Evolutionary conservation across 2,888 invertebrate genomes (phyloP), one percentile per base, ranked within the genome.

Genomic region (Philopedon plagiatum): DNA sequence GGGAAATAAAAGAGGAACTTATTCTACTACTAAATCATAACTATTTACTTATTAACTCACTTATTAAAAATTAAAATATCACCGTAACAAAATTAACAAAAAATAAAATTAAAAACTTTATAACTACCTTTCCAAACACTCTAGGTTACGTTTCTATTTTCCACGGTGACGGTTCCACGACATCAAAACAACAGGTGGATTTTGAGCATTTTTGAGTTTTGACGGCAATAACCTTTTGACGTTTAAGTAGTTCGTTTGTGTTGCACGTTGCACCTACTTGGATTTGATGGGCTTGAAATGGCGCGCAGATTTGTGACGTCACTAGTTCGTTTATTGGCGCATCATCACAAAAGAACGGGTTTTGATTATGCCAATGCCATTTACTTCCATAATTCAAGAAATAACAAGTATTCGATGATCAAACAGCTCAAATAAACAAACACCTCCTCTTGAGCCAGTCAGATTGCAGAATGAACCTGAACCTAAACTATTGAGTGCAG

Each of bases 111-210:
- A 54, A 29, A 0, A 54, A 29, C 11, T 29, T 23, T 54, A 2
- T 46, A 21, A 19, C 7, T 54, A 54, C 51, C 9, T 51, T 13
- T 8, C 1, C 51, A 5, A 54, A 29, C 15, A 54, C 29, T 54
- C n/a, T 46, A 54, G 51, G 51, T 54, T 54, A 54, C 51, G 29
- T 54, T 29, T 54, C 13, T 54, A 54, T 29, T 21, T 21, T 9
- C 3, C n/a, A 39, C 39, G 15, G 37, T 8, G 2, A 11, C 19
- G n/a, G 21, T 46, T 54, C 51, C 51, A 54, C 51, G 51, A 29
- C 51, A 54, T 29, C 51, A 54, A 54, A 54, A 54, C 51, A 54
- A 54, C 51, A 54, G 51, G 51, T 54, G 23, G 51, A 29, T 54
- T n/a, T n/a, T n/a, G n/a, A n/a, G n/a, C n/a, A n/a, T n/a, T n/a